Conservation (phyloP, 1,140 invertebrate species). For the Coenobita brevimanus region DNA sequence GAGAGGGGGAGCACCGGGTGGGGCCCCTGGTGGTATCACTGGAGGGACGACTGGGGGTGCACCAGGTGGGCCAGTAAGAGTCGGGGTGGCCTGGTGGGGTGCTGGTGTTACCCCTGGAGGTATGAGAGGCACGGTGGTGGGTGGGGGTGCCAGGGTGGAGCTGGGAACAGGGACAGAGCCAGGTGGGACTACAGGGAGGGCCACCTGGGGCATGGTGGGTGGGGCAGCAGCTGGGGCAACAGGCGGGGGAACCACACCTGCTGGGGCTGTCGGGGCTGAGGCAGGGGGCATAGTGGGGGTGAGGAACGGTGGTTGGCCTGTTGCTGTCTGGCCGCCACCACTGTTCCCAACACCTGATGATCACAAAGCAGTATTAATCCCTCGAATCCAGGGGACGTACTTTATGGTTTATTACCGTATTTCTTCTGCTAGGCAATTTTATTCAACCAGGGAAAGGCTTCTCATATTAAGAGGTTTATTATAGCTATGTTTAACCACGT, state of each 20-base stretch:
- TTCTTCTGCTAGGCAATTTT: too few species aligned
- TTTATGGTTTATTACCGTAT: too few species aligned
- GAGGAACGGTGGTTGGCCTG: not conserved
- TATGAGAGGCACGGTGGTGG: constrained; percentile 70
- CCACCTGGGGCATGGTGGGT: constrained; percentile 71
- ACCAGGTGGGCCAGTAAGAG: constrained; percentile 57
- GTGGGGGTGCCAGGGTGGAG: constrained; percentile 71
- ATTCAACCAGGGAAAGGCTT: too few species aligned
- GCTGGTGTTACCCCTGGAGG: constrained; percentile 71
- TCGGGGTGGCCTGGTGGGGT: constrained; percentile 15
- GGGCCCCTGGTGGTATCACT: constrained; percentile 74
- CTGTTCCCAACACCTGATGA: too few species aligned
- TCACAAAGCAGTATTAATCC: too few species aligned
- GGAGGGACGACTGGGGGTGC: constrained; percentile 70
- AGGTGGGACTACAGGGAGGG: constrained; percentile 51
- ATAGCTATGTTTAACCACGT: too few species aligned
- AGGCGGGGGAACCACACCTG: constrained; percentile 64
- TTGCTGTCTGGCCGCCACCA: too few species aligned
- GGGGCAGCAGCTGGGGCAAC: constrained; percentile 70
- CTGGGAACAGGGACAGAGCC: constrained; percentile 69
- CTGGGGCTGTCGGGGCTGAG: not conserved
- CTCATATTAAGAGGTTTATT: too few species aligned
- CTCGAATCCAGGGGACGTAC: too few species aligned
- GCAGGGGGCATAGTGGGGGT: constrained; percentile 16
- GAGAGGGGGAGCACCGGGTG: constrained; percentile 76